Percentiles rank a stretch among this genome's conserved stretches.
Evolutionary conservation across 2,113 vertebrate genomes (phyloP).

Genomic region (Plectropomus leopardus): DNA sequence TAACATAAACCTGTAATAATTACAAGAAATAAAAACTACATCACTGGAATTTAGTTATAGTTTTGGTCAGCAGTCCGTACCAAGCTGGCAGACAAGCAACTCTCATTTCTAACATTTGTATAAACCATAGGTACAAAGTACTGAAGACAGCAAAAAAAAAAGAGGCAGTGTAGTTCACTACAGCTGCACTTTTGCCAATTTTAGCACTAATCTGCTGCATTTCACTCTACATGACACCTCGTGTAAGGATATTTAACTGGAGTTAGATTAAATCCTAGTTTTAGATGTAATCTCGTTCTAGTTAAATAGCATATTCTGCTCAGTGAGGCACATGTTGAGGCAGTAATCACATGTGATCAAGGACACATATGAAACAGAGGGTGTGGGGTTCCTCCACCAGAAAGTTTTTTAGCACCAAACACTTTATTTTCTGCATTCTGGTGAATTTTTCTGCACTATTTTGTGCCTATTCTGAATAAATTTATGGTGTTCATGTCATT

Average conservation of each 20-base stretch:
- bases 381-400: no score
- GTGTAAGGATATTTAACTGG: not conserved
- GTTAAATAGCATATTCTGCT: not conserved
- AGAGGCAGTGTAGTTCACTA: not conserved
- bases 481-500: no score
- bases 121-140: not conserved
- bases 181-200: no score
- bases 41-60: no score
- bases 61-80: no score
- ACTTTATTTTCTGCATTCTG: no score
- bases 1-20: not conserved
- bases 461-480: no score
- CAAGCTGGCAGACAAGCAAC: no score
- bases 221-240: not conserved
- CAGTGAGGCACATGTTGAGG: not conserved
- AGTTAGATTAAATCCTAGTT: not conserved
- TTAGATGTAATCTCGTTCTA: not conserved
- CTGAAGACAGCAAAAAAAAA: not conserved
- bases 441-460: no score
- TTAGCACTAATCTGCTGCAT: not conserved
- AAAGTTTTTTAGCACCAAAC: no score
- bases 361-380: no score
- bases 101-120: not conserved
- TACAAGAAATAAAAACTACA: not conserved
- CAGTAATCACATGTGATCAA: not conserved